Conservation (phyloP, 2,888 invertebrate species). For the Plagiodera versicolora region DNA sequence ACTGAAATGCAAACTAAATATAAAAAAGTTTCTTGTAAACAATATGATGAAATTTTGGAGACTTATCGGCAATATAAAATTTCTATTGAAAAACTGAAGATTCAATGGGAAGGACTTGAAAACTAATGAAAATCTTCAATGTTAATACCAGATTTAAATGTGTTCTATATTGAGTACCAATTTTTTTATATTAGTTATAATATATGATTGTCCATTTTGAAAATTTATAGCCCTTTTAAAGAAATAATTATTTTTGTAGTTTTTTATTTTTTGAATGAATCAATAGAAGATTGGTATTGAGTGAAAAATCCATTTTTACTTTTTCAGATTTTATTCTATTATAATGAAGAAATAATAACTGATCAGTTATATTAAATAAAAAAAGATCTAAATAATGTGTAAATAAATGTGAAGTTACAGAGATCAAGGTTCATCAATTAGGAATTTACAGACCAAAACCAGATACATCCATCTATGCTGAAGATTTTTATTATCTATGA, state of each 20-base stretch:
- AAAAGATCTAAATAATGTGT: too few relatives aligned
- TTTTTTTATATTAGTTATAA: not conserved
- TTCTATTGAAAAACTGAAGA: constrained; percentile 52
- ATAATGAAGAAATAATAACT: too few relatives aligned
- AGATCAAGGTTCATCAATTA: too few relatives aligned
- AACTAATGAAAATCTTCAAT: constrained; percentile 15
- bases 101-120: constrained; percentile 27
- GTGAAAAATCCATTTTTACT: too few relatives aligned
- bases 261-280: not conserved
- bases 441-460: too few relatives aligned
- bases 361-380: too few relatives aligned
- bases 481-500: too few relatives aligned
- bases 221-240: not conserved
- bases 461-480: too few relatives aligned
- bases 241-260: not conserved
- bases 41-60: constrained; percentile 54
- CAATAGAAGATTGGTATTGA: too few relatives aligned
- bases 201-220: not conserved
- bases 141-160: not conserved
- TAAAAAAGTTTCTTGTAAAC: constrained; percentile 50
- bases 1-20: constrained; percentile 51
- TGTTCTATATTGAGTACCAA: too few relatives aligned
- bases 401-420: too few relatives aligned
- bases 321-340: too few relatives aligned
- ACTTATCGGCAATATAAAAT: constrained; percentile 51